phyloP scores from a whole-genome alignment of 2,888 invertebrate genomes.

The Nomada lathburiana region DNA sequence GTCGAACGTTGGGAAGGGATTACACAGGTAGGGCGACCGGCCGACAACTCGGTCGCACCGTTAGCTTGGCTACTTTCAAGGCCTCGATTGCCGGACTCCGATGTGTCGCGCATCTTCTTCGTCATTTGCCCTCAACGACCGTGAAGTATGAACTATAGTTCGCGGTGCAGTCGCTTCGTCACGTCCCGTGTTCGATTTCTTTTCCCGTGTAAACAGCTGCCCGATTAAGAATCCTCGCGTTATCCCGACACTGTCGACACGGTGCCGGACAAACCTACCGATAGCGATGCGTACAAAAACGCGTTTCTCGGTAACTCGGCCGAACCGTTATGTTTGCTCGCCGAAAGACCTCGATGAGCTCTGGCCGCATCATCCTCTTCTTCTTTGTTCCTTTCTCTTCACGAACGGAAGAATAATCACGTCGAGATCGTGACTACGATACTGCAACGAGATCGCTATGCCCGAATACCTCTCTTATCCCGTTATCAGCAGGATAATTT shows the following conservation, averaged over 20 bases:
- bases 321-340: constrained; percentile 78
- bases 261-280: constrained; percentile 3
- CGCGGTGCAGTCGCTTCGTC: not conserved
- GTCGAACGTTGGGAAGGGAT: constrained; percentile 59
- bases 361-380: constrained; percentile 61
- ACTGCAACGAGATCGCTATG: not conserved
- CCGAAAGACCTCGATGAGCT: constrained; percentile 79
- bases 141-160: not conserved
- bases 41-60: constrained; percentile 80
- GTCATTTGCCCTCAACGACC: constrained; percentile 15
- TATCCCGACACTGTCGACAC: not conserved
- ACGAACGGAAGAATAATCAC: not conserved
- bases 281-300: not conserved
- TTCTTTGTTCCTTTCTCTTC: constrained; percentile 21
- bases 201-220: not conserved
- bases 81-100: constrained; percentile 50
- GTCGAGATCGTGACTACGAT: not conserved
- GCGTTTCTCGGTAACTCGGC: constrained; percentile 75
- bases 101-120: constrained; percentile 37
- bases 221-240: not conserved
- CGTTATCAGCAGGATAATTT: too few species aligned
- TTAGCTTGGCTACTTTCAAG: constrained; percentile 71
- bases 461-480: not conserved
- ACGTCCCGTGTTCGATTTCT: constrained; percentile 8
- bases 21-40: constrained; percentile 39